A percentile compares a stretch with the other conserved stretches of the same genome.
phyloP scores from a whole-genome alignment of 2,888 invertebrate species.

The Zaprionus obscuricornis region DNA sequence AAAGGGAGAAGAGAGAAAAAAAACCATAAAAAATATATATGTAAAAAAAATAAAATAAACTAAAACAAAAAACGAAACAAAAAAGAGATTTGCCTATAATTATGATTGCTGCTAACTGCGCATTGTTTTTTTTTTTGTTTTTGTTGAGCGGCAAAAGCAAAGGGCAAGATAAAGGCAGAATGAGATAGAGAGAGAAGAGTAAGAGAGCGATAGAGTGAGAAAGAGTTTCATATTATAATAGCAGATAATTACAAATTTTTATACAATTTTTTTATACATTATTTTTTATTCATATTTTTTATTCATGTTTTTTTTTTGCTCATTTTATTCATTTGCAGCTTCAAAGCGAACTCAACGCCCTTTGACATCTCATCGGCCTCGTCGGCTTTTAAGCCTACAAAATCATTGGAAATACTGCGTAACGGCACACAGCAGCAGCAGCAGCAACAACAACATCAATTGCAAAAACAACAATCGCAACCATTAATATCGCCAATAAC shows the following conservation, averaged over 20 bases:
- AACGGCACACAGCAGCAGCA: slow-evolving; percentile 13
- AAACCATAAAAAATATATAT: background rate
- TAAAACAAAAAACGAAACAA: no score
- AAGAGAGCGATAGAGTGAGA: background rate
- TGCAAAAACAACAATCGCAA: slow-evolving; percentile 45
- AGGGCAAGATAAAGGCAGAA: background rate
- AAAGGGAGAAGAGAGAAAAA: slow-evolving; percentile 24
- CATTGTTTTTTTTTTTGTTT: no score
- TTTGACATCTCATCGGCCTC: slow-evolving; percentile 75
- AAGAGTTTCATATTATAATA: background rate
- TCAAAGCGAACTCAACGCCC: slow-evolving; percentile 76
- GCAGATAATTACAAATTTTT: slow-evolving; percentile 14
- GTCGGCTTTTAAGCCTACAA: slow-evolving; percentile 81
- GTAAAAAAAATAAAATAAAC: slow-evolving; percentile 2
- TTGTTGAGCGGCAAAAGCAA: background rate
- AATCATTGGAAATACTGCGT: slow-evolving; percentile 78
- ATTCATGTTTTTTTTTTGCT: background rate
- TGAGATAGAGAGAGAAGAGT: slow-evolving; percentile 15
- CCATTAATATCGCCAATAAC: slow-evolving; percentile 66
- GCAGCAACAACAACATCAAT: slow-evolving; percentile 11
- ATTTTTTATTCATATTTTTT: background rate
- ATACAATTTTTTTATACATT: slow-evolving; percentile 36
- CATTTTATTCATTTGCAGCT: slow-evolving; percentile 54
- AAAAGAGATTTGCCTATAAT: slow-evolving; percentile 57
- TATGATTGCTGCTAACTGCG: slow-evolving; percentile 54